Conservation (phyloP, 2,888 invertebrate genomes). For the Dryobotodes eremita region DNA sequence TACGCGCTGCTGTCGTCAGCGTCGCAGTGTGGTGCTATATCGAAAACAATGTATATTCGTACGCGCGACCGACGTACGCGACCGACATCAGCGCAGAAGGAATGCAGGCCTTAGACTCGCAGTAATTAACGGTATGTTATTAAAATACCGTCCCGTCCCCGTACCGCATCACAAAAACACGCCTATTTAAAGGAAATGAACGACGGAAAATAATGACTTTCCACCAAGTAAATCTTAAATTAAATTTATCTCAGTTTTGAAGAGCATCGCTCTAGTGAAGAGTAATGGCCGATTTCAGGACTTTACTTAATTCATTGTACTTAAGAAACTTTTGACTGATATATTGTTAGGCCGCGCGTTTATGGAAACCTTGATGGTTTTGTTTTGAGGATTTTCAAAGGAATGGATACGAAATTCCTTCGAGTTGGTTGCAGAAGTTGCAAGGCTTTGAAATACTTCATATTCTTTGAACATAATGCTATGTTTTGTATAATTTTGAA, state of each 20-base stretch:
- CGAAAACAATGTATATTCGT: no score
- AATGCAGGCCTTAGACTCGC: no score
- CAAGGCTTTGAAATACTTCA: slow-evolving; percentile 26
- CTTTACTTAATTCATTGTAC: slow-evolving; percentile 64
- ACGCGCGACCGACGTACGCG: no score
- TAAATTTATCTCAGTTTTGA: slow-evolving; percentile 75
- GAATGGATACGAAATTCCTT: slow-evolving; percentile 45
- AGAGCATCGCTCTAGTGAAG: slow-evolving; percentile 66
- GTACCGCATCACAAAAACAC: slow-evolving; percentile 38
- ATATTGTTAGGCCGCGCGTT: slow-evolving; percentile 42
- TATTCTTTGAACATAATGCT: slow-evolving; percentile 2
- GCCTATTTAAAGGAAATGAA: slow-evolving; percentile 66
- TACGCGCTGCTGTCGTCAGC: no score
- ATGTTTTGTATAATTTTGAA: background rate
- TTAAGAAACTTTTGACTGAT: slow-evolving; percentile 63
- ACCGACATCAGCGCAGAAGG: no score
- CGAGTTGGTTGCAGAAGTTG: slow-evolving; percentile 31
- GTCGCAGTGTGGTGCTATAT: no score
- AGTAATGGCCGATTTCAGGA: slow-evolving; percentile 64
- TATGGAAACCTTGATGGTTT: slow-evolving; percentile 44
- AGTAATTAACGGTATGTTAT: no score
- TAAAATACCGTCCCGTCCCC: slow-evolving; percentile 18
- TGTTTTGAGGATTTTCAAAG: slow-evolving; percentile 47
- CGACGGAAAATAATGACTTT: slow-evolving; percentile 73
- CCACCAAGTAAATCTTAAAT: slow-evolving; percentile 71